Conservation (phyloP, 2,113 vertebrate genomes). For the Sinocyclocheilus anophthalmus region DNA sequence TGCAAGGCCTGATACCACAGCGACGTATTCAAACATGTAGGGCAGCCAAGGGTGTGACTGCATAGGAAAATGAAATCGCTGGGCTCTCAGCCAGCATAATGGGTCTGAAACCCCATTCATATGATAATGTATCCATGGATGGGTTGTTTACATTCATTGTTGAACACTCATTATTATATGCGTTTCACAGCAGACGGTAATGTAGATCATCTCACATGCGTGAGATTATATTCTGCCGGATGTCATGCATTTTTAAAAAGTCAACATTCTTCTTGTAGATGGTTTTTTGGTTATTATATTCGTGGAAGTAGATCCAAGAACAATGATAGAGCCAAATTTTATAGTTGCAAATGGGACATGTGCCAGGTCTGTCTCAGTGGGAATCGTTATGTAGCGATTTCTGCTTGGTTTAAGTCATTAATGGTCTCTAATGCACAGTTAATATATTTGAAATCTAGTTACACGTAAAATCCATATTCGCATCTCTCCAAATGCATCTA, state of each 20-base stretch:
- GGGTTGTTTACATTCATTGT: constrained; percentile 43
- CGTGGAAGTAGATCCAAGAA: constrained; percentile 10
- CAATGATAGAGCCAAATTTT: background rate
- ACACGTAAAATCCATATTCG: background rate
- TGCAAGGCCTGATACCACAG: constrained; percentile 37
- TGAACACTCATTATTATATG: constrained; percentile 37
- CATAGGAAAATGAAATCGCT: constrained; percentile 40
- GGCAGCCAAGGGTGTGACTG: constrained; percentile 37
- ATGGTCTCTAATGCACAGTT: background rate
- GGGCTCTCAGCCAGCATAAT: constrained; percentile 49
- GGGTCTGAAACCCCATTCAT: constrained; percentile 45
- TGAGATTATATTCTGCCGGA: background rate
- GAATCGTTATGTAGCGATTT: background rate
- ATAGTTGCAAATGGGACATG: constrained; percentile 1
- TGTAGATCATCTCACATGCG: constrained; percentile 4
- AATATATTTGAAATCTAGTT: constrained; percentile 16
- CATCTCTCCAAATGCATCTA: constrained; percentile 3
- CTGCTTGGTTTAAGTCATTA: background rate
- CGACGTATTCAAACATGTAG: constrained; percentile 36
- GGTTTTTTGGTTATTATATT: constrained; percentile 13
- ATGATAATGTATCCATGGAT: constrained; percentile 48
- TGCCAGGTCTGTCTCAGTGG: background rate
- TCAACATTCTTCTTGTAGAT: background rate
- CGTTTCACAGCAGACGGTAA: constrained; percentile 9
- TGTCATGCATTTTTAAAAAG: background rate